A percentile compares a stretch with the other conserved stretches of the same genome.
Evolutionary conservation across 2,113 vertebrate genomes (phyloP).

Genomic region (Microtus montanus): DNA sequence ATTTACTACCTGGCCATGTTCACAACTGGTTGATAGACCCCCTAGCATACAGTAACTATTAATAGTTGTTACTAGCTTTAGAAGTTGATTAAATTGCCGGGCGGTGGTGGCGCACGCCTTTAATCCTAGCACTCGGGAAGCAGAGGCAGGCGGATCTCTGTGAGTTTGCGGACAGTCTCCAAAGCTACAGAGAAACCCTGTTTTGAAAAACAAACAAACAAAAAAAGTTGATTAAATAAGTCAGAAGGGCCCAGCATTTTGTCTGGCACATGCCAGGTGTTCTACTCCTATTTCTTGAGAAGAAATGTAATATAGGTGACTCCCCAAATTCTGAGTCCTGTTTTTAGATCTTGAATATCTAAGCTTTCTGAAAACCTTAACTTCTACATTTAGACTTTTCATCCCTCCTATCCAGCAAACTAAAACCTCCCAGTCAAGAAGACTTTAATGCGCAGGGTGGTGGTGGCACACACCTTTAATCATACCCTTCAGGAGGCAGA

Average conservation of each 20-base stretch:
- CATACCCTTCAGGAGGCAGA: no score
- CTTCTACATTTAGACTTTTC: conserved; percentile 45
- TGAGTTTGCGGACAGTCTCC: no score
- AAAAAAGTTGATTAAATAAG: neutral
- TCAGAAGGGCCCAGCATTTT: neutral
- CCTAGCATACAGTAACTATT: neutral
- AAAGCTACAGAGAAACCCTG: no score
- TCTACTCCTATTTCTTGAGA: neutral
- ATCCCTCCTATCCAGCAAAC: conserved; percentile 40
- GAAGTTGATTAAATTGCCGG: neutral
- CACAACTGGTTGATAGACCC: conserved; percentile 3
- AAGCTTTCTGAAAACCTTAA: conserved; percentile 4
- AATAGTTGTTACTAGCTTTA: conserved; percentile 20
- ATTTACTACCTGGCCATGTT: conserved; percentile 6
- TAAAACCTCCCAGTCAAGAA: neutral
- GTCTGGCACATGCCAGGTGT: neutral
- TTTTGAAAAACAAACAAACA: no score
- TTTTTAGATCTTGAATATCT: conserved; percentile 8
- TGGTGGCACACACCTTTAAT: no score
- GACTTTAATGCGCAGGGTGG: neutral
- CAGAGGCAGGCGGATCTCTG: no score
- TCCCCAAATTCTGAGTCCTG: neutral
- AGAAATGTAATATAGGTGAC: neutral
- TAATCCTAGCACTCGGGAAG: no score
- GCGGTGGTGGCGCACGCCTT: no score